Base-by-base conservation (phyloP, 2,888 invertebrate genomes). In the Epinotia brunnichana region DNA sequence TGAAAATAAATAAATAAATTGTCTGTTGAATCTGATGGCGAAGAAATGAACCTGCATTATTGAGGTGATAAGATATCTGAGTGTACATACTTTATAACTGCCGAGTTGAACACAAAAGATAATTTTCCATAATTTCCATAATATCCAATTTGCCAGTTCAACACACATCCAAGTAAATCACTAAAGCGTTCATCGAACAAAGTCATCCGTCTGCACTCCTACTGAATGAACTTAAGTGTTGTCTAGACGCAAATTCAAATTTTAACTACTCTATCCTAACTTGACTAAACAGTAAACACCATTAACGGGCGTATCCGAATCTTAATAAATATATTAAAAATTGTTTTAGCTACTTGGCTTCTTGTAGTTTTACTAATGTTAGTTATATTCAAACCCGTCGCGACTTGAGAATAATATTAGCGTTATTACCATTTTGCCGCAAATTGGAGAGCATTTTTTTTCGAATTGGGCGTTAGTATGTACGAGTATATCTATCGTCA, bases 201-300 rank as follows among this genome's bases (percentile, higher is more conserved):
- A 56, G 56, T 53, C 54, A 56, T 61, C 19, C 60, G 51, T 44
- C 59, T 56, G 24, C 54, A n/a, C 62, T 44, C 19, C 64, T 64
- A 7, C 39, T 21, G 44, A 60, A 54, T 44, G 54, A 44, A 56
- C 61, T 70, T 29, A 56, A 60, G 66, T 21, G 67, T 67, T 72
- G 72, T 72, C 72, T 72, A 68, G 72, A 72, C 67, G 35, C 54
- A 72, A 72, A 68, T 51, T 68, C 51, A 67, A 72, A 48, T 68
- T 67, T 39, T 61, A 68, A 62, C 67, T 57, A 51, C 60, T 44
- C 54, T 72, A 48, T 56, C 48, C 15, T 56, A 54, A 61, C 66
- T 67, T 62, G 39, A 72, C 61, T 61, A 67, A 24, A 57, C 48
- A 67, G 61, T 61, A 61, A 54, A 48, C 61, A 61, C 41, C n/a